These are phyloP conservation scores for Darevskia mixta DNA, from an alignment of 2,797 vertebrate genomes.

Conservation along the genomic window DNA sequence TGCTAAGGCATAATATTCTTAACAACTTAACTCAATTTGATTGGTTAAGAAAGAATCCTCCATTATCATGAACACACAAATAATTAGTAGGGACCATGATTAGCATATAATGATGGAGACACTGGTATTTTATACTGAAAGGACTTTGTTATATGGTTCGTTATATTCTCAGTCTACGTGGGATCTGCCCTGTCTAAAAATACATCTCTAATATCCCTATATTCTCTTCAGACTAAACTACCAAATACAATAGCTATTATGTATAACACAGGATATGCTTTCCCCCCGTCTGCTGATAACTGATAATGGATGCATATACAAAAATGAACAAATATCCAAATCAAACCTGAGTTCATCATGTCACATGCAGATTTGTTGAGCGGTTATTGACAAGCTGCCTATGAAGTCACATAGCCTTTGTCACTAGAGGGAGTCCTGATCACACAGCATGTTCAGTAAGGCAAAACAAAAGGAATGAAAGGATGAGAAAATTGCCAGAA, in stretches of 20 bases:
- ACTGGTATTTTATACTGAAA: slow-evolving; percentile 24
- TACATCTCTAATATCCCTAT: not conserved
- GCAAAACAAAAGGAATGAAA: not conserved
- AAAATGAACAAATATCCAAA: not conserved
- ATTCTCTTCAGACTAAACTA: not conserved
- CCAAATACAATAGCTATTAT: slow-evolving; percentile 2
- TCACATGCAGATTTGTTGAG: not conserved
- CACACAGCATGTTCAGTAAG: not conserved
- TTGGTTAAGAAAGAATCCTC: slow-evolving; percentile 6
- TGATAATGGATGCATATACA: not conserved
- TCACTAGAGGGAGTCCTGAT: not conserved
- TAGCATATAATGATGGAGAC: not conserved
- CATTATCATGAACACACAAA: not conserved
- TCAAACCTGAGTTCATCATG: not conserved
- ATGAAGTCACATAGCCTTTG: not conserved
- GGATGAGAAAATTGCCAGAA: not conserved
- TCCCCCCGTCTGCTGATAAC: not conserved
- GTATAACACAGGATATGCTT: not conserved
- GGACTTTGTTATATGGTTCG: not conserved
- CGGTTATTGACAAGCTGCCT: not conserved
- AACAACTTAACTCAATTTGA: slow-evolving; percentile 17
- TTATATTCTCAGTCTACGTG: slow-evolving; percentile 23
- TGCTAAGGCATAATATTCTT: not conserved
- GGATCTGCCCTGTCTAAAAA: slow-evolving; percentile 26
- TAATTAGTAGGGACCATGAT: not conserved